Evolutionary conservation across 2,888 invertebrate genomes (phyloP).

Genomic region (Dermolepida albohirtum): DNA sequence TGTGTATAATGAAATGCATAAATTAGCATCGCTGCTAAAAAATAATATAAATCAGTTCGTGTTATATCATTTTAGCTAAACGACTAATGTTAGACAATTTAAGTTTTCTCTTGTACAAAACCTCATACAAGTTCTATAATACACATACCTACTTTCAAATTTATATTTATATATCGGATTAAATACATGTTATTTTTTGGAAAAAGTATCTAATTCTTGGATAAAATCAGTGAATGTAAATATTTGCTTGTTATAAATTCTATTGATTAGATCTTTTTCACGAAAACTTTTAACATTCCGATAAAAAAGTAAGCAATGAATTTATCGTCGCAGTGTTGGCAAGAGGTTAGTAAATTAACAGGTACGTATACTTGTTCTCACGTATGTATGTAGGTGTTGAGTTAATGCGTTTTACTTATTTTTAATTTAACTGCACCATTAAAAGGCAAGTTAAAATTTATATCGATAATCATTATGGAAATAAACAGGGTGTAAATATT

Average conservation of each 20-base stretch:
- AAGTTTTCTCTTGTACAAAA: background rate
- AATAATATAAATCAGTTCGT: no score
- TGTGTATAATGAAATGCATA: no score
- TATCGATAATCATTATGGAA: slow-evolving; percentile 29
- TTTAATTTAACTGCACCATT: slow-evolving; percentile 25
- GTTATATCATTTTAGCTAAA: no score
- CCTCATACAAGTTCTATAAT: background rate
- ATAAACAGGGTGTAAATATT: slow-evolving; percentile 29
- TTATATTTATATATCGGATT: background rate
- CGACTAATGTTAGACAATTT: no score
- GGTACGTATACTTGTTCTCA: slow-evolving; percentile 17
- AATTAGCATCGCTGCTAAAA: no score
- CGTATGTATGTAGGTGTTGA: slow-evolving; percentile 17
- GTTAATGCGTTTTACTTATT: slow-evolving; percentile 24
- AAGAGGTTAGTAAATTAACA: slow-evolving; percentile 23
- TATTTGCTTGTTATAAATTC: slow-evolving; percentile 7
- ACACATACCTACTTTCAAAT: background rate
- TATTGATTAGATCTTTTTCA: slow-evolving; percentile 22
- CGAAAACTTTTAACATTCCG: slow-evolving; percentile 11
- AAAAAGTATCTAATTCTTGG: slow-evolving; percentile 6
- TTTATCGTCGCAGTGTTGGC: slow-evolving; percentile 18
- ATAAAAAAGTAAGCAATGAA: slow-evolving; percentile 4
- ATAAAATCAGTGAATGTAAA: slow-evolving; percentile 14
- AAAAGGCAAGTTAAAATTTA: slow-evolving; percentile 24
- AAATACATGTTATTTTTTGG: slow-evolving; percentile 8